phyloP scores from a whole-genome alignment of 2,113 vertebrate species.

The Chloebia gouldiae region DNA sequence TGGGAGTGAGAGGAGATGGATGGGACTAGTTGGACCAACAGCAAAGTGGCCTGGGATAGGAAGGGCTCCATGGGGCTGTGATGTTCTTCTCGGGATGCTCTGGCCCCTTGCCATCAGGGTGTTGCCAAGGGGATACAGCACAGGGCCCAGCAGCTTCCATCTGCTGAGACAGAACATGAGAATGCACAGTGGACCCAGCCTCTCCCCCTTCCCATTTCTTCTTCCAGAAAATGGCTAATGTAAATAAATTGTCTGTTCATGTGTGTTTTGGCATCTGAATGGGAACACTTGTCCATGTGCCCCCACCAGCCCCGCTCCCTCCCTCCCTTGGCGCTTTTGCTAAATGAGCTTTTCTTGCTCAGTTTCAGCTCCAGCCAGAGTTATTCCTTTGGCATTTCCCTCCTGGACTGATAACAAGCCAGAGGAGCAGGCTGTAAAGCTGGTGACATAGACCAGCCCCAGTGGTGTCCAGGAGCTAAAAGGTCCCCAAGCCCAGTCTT shows the following conservation, averaged over 20 bases:
- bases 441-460: conserved; percentile 29
- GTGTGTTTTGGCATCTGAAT: conserved; percentile 39
- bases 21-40: not conserved
- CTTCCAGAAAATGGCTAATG: conserved; percentile 35
- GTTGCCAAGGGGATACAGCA: not conserved
- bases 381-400: conserved; percentile 40
- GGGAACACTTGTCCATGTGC: conserved; percentile 32
- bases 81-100: fast-evolving
- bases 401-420: not conserved
- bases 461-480: not conserved
- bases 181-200: conserved; percentile 7
- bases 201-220: not conserved
- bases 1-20: not conserved
- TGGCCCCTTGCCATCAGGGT: not conserved
- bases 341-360: conserved; percentile 56
- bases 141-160: not conserved
- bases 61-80: not conserved
- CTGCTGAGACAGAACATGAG: not conserved
- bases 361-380: not conserved
- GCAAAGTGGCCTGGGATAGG: not conserved
- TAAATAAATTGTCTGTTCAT: conserved; percentile 59
- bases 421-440: not conserved
- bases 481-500: not conserved
- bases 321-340: not conserved
- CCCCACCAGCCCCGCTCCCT: not conserved